Evolutionary conservation across 2,797 vertebrate species (phyloP).

Genomic region (Denticeps clupeoides): DNA sequence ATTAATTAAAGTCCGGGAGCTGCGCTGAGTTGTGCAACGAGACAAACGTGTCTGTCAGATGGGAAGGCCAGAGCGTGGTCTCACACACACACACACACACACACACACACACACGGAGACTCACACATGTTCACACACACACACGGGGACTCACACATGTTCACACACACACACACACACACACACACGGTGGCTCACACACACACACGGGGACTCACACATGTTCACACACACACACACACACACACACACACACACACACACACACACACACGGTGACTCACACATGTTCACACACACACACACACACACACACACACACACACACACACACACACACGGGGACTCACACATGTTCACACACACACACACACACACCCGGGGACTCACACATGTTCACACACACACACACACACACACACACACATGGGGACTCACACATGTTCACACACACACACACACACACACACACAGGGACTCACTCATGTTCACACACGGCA

Average conservation of each 20-base stretch:
- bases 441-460: background rate
- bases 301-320: constrained; percentile 1
- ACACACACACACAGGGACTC: background rate
- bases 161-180: constrained; percentile 6
- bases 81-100: background rate
- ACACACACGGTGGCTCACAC: background rate
- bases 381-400: background rate
- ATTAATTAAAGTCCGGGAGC: too few species aligned
- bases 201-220: background rate
- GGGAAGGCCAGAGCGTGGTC: too few species aligned
- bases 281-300: constrained; percentile 12
- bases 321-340: background rate
- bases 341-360: background rate
- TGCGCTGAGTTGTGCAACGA: too few species aligned
- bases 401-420: background rate
- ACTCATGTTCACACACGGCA: too few species aligned
- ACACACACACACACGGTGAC: constrained; percentile 21
- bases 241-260: constrained; percentile 17
- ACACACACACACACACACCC: background rate
- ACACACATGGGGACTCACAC: too few species aligned
- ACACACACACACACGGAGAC: constrained; percentile 8
- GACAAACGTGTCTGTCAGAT: background rate
- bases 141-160: constrained; percentile 1
- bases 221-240: constrained; percentile 16
- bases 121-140: background rate